Percentiles rank a stretch among this genome's conserved stretches.
Evolutionary conservation across 35 echinoderm and acorn worm species (phyloP).

Genomic region (Stichopus chloronotus): DNA sequence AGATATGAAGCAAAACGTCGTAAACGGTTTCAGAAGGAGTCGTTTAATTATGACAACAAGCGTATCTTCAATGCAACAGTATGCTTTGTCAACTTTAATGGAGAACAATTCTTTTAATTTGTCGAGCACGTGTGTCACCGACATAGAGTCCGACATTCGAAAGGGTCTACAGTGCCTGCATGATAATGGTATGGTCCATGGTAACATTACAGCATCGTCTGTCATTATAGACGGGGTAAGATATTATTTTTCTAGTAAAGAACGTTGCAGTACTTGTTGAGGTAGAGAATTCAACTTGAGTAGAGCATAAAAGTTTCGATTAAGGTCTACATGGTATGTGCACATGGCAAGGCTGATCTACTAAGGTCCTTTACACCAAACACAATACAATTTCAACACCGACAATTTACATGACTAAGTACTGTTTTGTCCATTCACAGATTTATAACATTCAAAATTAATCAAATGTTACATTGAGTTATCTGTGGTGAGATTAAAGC

Average conservation of each 20-base stretch:
- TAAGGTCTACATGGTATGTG: no score
- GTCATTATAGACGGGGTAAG: constrained; percentile 26
- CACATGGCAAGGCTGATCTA: neutral
- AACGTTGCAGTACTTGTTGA: neutral
- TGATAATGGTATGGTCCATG: neutral
- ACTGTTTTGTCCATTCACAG: neutral
- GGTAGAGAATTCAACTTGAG: neutral
- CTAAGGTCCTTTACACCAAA: neutral
- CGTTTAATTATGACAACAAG: neutral
- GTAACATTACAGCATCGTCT: neutral
- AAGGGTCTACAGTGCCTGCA: constrained; percentile 2
- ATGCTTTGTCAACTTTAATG: neutral
- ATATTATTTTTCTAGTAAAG: neutral
- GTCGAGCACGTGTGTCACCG: neutral
- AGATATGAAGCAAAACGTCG: neutral
- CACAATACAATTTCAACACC: neutral
- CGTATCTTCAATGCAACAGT: neutral
- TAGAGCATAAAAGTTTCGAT: neutral
- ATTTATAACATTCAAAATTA: neutral
- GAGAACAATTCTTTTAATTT: neutral
- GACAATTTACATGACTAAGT: neutral
- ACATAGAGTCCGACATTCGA: neutral
- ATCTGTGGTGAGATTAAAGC: no score
- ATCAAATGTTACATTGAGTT: neutral
- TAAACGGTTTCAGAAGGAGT: neutral